phyloP scores from a whole-genome alignment of 2,888 invertebrate genomes.

The Ichneumon xanthorius region DNA sequence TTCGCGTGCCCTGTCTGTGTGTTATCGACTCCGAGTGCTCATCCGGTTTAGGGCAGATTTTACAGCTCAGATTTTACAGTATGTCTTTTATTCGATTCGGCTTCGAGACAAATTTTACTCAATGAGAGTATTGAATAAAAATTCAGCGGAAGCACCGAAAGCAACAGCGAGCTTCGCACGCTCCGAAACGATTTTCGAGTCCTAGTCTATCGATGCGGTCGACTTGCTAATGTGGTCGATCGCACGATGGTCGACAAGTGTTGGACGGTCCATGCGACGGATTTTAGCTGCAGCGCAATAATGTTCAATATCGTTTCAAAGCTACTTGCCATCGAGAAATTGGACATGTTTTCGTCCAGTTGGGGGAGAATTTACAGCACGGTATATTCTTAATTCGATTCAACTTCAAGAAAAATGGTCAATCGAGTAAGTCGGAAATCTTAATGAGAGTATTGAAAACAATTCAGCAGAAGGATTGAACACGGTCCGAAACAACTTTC shows the following conservation, averaged over 20 bases:
- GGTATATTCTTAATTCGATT: too few relatives aligned
- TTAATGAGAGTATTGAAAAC: background rate
- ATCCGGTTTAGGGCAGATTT: conserved; percentile 16
- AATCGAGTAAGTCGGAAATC: background rate
- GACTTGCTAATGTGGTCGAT: too few relatives aligned
- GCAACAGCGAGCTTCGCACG: too few relatives aligned
- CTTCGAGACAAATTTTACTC: background rate
- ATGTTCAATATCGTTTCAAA: background rate
- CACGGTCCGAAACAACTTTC: background rate
- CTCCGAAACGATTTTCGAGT: background rate
- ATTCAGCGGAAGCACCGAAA: background rate
- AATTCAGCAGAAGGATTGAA: background rate
- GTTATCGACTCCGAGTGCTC: conserved; percentile 44
- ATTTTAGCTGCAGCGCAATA: too few relatives aligned
- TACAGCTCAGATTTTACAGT: background rate
- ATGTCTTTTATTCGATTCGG: background rate
- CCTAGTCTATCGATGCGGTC: background rate
- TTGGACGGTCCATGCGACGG: too few relatives aligned
- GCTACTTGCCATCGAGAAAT: background rate
- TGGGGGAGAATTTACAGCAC: too few relatives aligned
- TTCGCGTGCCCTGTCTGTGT: conserved; percentile 45
- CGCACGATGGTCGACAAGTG: too few relatives aligned
- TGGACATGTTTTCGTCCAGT: background rate
- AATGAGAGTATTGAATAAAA: background rate
- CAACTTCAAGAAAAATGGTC: background rate